Conservation (phyloP, 1,140 invertebrate species). For the Tetragnatha versicolor region DNA sequence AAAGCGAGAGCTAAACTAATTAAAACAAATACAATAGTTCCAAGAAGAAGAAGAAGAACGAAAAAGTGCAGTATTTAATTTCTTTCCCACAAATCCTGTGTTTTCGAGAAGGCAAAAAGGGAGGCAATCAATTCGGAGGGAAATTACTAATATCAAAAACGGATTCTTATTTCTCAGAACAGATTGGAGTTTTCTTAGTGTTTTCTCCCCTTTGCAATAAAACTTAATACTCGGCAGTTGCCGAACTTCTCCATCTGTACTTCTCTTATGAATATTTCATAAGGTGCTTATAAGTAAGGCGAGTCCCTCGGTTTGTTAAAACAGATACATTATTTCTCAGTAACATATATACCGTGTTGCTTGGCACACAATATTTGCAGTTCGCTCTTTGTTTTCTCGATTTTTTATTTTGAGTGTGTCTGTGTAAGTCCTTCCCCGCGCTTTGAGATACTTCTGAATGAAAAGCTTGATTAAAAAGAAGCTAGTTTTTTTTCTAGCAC, state of each 20-base stretch:
- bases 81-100: neutral
- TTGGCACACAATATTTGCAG: too few relatives aligned
- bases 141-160: constrained; percentile 20
- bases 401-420: too few relatives aligned
- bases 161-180: neutral
- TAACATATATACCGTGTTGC: too few relatives aligned
- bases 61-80: neutral
- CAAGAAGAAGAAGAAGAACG: neutral
- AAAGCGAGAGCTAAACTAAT: too few relatives aligned
- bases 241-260: neutral
- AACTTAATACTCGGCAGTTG: constrained; percentile 16
- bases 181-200: neutral
- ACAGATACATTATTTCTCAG: too few relatives aligned
- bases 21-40: too few relatives aligned
- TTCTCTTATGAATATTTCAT: constrained; percentile 22
- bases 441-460: too few relatives aligned
- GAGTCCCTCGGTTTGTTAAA: constrained; percentile 3
- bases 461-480: too few relatives aligned
- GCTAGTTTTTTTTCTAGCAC: too few relatives aligned
- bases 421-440: too few relatives aligned
- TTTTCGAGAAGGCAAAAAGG: neutral
- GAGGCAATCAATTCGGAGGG: neutral
- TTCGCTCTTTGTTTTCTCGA: too few relatives aligned
- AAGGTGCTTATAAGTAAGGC: constrained; percentile 1
- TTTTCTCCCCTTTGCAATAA: constrained; percentile 13